A percentile compares a stretch with the other conserved stretches of the same genome.
phyloP scores from a whole-genome alignment of 1,140 invertebrate genomes.

The Matsumurasca onukii region DNA sequence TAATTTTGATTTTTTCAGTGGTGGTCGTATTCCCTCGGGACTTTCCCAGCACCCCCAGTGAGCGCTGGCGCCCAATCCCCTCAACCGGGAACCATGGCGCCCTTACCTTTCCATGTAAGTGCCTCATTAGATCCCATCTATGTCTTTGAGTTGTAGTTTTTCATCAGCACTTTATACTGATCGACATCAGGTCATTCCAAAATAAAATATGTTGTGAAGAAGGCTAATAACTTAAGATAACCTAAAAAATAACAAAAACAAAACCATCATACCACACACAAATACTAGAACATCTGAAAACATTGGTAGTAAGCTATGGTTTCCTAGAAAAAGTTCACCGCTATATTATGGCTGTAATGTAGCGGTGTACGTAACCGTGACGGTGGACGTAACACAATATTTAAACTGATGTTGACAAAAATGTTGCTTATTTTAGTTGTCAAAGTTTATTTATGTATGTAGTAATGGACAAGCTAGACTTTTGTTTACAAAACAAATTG shows the following conservation, averaged over 20 bases:
- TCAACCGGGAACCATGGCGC: constrained; percentile 47
- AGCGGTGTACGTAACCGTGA: no score
- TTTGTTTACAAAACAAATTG: no score
- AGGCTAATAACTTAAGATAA: background rate
- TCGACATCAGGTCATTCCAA: background rate
- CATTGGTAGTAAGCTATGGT: no score
- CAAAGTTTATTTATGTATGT: no score
- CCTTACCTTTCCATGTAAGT: constrained; percentile 50
- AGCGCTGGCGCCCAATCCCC: constrained; percentile 43
- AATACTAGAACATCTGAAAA: no score
- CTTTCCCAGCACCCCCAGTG: constrained; percentile 63
- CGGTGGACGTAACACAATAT: no score
- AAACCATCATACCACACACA: no score
- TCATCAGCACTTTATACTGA: background rate
- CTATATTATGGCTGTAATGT: no score
- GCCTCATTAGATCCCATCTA: background rate
- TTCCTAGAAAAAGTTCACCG: no score
- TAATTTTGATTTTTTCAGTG: constrained; percentile 55
- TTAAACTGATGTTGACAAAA: no score
- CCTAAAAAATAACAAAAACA: background rate
- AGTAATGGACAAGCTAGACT: no score
- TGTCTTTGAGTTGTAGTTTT: constrained; percentile 3
- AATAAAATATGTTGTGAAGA: background rate
- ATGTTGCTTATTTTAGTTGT: no score
- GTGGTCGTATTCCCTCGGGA: constrained; percentile 60